These are phyloP conservation scores for Acanthopleura granulata DNA, from an alignment of 2,888 invertebrate species.

Conservation along the genomic window DNA sequence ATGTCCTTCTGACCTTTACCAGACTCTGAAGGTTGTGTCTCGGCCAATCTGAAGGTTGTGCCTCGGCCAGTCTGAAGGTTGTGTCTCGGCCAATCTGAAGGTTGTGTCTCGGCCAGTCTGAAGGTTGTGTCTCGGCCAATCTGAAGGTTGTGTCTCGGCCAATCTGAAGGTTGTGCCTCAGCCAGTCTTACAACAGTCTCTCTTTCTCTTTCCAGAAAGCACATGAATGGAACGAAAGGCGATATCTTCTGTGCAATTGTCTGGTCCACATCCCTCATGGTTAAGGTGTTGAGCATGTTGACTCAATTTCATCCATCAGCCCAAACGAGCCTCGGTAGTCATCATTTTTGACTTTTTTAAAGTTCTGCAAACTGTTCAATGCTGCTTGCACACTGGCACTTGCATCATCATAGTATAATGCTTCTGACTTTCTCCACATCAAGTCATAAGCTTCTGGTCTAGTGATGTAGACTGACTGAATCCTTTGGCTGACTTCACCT, in stretches of 20 bases:
- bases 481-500: background rate
- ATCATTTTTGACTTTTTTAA: background rate
- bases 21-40: background rate
- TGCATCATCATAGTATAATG: background rate
- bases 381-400: background rate
- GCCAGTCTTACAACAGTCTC: background rate
- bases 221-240: constrained; percentile 20
- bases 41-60: background rate
- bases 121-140: background rate
- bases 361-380: background rate
- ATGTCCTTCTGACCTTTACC: background rate
- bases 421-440: background rate
- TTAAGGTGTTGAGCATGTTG: constrained; percentile 1
- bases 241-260: background rate
- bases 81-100: too few relatives aligned
- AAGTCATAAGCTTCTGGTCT: constrained; percentile 11
- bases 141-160: too few relatives aligned
- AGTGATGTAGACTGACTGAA: background rate
- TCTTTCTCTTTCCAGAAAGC: constrained; percentile 3
- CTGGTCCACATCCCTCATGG: constrained; percentile 18
- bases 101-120: too few relatives aligned
- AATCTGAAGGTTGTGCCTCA: background rate
- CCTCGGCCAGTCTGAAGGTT: too few relatives aligned
- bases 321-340: background rate
- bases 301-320: background rate